Evolutionary conservation across 2,797 vertebrate species (phyloP).

Genomic region (Microctenopoma stevenorrisi): DNA sequence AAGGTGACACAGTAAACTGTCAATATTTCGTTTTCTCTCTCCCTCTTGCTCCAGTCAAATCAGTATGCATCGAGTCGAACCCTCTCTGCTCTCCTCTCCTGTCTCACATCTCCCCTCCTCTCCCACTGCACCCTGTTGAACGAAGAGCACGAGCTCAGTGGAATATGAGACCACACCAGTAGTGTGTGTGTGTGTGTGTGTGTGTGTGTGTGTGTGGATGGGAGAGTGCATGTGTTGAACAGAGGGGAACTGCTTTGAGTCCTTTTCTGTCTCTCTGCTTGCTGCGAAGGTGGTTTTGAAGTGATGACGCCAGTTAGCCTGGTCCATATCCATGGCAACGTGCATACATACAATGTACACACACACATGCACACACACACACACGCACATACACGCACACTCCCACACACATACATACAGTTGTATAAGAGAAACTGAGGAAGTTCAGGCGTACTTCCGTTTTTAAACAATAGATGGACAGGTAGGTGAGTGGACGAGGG

Average conservation of each 20-base stretch:
- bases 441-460: constrained; percentile 37
- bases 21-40: constrained; percentile 39
- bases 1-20: constrained; percentile 75
- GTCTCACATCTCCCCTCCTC: constrained; percentile 36
- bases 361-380: constrained; percentile 23
- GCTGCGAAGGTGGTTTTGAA: constrained; percentile 80
- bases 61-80: constrained; percentile 64
- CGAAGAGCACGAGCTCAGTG: constrained; percentile 63
- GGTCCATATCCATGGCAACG: constrained; percentile 70
- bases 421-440: constrained; percentile 43
- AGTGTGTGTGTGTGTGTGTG: constrained; percentile 34
- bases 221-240: constrained; percentile 59
- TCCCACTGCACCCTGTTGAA: constrained; percentile 64
- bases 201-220: constrained; percentile 46
- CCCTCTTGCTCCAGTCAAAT: constrained; percentile 49
- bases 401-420: constrained; percentile 14
- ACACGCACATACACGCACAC: constrained; percentile 23
- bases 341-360: constrained; percentile 68
- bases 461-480: constrained; percentile 54
- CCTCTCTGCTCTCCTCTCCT: constrained; percentile 30
- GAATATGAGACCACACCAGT: constrained; percentile 68
- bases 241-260: constrained; percentile 64
- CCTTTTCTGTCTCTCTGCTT: constrained; percentile 63
- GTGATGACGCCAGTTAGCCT: constrained; percentile 72
- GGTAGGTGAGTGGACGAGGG: constrained; percentile 53